Base-by-base conservation (phyloP, 2,113 vertebrate genomes). In the Vidua macroura region DNA sequence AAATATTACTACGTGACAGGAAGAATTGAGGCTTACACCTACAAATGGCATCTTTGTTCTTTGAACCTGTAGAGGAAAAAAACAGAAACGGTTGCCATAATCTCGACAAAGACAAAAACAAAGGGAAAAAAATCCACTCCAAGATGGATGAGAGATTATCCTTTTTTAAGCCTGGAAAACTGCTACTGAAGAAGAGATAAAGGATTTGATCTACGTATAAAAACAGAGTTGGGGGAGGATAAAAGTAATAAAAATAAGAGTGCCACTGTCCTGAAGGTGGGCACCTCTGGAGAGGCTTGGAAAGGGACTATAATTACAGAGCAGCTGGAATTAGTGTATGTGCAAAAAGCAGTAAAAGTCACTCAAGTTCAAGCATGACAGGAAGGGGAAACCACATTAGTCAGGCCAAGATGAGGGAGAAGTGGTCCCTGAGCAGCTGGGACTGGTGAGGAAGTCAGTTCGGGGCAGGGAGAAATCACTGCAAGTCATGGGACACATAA, bases 341-440 rank as follows among this genome's bases (percentile, higher is more conserved):
- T 0, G 0, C 60, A 88, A 81, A 91, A 92, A 67, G 48, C 3
- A 5, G 15, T 67, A 58, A 88, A 94, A 94, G 90, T 86, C 86
- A 97, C 69, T 91, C 9, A 39, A 96, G 93, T 95, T 94, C 94
- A 96, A 90, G 64, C 7, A 3, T 74, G 76, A 94, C 72, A 84
- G 80, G 83, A 95, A 96, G 76, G 35, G 19, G 64, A 95, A 95
- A 94, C 85, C 46, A 75, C 77, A 79, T 84, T 79, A 91, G 82
- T 82, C 85, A 95, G 58, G 81, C 86, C 82, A 95, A 92, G 44
- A 90, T 63, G 73, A 95, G 69, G 44, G 23, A 86, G 95, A 97
- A 93, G 96, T 95, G 70, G 89, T 92, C 52, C 62, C 69, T 41
- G 37, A 79, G 83, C 96, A 96, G 91, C 95, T 96, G 96, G 20